These are phyloP conservation scores for Brachionus sp. DNA, from an alignment of 1,140 invertebrate species.

Conservation along the genomic window DNA sequence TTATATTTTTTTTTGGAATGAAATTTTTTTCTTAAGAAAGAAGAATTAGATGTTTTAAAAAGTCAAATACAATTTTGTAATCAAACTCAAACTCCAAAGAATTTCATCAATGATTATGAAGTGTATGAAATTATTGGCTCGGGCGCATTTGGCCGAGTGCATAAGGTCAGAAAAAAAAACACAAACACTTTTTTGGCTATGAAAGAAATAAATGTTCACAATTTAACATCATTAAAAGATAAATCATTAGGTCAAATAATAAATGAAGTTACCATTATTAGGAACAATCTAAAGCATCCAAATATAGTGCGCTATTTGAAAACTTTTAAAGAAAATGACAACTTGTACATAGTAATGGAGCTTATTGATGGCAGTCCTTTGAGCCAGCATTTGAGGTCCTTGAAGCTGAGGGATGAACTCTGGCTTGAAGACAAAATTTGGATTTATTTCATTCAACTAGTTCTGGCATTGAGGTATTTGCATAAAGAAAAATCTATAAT, in stretches of 20 bases:
- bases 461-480: constrained; percentile 85
- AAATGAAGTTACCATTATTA: constrained; percentile 60
- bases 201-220: constrained; percentile 57
- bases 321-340: constrained; percentile 80
- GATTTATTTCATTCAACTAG: constrained; percentile 90
- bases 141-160: constrained; percentile 61
- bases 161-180: constrained; percentile 58
- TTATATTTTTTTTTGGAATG: not conserved
- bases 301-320: constrained; percentile 87
- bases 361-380: constrained; percentile 96
- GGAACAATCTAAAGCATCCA: constrained; percentile 88
- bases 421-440: constrained; percentile 70
- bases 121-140: constrained; percentile 60
- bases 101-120: constrained; percentile 60
- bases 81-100: constrained; percentile 54
- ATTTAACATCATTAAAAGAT: not conserved
- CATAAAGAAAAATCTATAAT: constrained; percentile 67
- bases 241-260: constrained; percentile 58
- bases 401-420: constrained; percentile 67
- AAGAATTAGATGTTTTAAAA: constrained; percentile 51
- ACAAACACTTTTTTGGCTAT: constrained; percentile 57
- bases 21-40: constrained; percentile 46
- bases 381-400: constrained; percentile 86
- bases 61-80: constrained; percentile 55
- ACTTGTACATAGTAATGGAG: constrained; percentile 97